Conservation (phyloP, 2,888 invertebrate genomes). For the Stomorhina lunata region DNA sequence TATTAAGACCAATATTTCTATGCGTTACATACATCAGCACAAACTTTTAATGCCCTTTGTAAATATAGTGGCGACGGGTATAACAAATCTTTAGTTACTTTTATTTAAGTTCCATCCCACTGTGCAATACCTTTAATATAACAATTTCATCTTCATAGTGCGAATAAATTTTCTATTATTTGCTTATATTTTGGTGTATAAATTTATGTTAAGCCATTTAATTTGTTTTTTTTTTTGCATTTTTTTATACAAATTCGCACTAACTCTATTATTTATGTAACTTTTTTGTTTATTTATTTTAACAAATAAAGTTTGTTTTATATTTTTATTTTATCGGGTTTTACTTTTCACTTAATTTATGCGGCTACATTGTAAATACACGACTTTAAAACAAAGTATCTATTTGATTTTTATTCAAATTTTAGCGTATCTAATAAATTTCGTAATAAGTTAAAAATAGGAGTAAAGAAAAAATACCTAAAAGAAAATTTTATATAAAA, state of each 20-base stretch:
- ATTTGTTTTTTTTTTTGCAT: constrained; percentile 1
- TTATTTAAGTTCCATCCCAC: not conserved
- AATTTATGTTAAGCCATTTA: constrained; percentile 22
- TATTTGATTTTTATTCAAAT: constrained; percentile 43
- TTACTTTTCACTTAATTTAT: not conserved
- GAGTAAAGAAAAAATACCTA: too few relatives aligned
- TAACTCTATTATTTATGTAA: constrained; percentile 9
- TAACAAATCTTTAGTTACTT: not conserved
- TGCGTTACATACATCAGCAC: too few relatives aligned
- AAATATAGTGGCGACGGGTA: too few relatives aligned
- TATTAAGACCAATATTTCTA: too few relatives aligned
- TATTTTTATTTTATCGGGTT: not conserved
- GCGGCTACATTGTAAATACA: not conserved
- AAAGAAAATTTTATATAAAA: too few relatives aligned
- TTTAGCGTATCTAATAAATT: too few relatives aligned
- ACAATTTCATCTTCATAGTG: constrained; percentile 11
- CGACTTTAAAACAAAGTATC: not conserved
- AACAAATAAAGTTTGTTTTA: not conserved
- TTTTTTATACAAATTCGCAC: not conserved
- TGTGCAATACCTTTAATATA: not conserved
- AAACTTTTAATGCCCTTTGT: too few relatives aligned
- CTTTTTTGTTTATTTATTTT: not conserved
- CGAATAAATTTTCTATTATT: constrained; percentile 5
- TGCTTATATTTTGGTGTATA: not conserved
- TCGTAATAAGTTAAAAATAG: too few relatives aligned